Conservation (phyloP, 2,113 vertebrate species). For the Oryzias woworae region DNA sequence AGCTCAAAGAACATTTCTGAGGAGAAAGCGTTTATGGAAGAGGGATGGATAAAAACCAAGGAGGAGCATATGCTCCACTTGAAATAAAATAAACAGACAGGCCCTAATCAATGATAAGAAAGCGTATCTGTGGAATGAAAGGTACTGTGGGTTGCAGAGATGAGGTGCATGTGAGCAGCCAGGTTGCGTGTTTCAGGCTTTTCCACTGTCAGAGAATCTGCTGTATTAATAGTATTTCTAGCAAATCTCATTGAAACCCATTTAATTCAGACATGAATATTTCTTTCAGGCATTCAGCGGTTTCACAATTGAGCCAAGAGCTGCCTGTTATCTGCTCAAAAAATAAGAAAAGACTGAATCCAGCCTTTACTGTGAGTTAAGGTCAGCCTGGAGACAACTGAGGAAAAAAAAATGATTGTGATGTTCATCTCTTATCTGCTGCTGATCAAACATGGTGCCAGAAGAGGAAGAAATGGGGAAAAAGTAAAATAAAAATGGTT, state of each 20-base stretch:
- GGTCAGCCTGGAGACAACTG: slow-evolving; percentile 20
- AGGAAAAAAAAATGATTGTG: neutral
- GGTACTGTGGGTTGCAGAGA: slow-evolving; percentile 42
- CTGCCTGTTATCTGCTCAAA: slow-evolving; percentile 18
- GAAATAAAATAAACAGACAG: slow-evolving; percentile 66
- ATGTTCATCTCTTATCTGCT: slow-evolving; percentile 37
- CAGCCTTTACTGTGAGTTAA: slow-evolving; percentile 19
- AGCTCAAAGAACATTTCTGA: slow-evolving; percentile 61
- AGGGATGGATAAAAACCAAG: slow-evolving; percentile 40
- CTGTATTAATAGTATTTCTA: slow-evolving; percentile 22
- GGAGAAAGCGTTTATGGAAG: slow-evolving; percentile 51
- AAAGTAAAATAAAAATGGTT: slow-evolving; percentile 36
- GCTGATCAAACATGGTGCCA: slow-evolving; percentile 21
- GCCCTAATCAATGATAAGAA: slow-evolving; percentile 65
- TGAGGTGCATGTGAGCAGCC: slow-evolving; percentile 14
- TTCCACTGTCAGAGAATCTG: neutral
- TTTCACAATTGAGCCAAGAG: slow-evolving; percentile 1
- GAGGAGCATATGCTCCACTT: slow-evolving; percentile 53
- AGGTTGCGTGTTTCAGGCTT: neutral
- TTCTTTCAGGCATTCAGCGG: neutral
- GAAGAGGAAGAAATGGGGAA: slow-evolving; percentile 1
- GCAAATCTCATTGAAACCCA: slow-evolving; percentile 10
- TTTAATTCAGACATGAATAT: slow-evolving; percentile 11
- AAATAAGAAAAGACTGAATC: slow-evolving; percentile 21
- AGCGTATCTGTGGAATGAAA: slow-evolving; percentile 47